Evolutionary conservation across 2,888 invertebrate genomes (phyloP), one percentile per base, ranked within the genome.

Genomic region (Gymnosoma rotundatum): DNA sequence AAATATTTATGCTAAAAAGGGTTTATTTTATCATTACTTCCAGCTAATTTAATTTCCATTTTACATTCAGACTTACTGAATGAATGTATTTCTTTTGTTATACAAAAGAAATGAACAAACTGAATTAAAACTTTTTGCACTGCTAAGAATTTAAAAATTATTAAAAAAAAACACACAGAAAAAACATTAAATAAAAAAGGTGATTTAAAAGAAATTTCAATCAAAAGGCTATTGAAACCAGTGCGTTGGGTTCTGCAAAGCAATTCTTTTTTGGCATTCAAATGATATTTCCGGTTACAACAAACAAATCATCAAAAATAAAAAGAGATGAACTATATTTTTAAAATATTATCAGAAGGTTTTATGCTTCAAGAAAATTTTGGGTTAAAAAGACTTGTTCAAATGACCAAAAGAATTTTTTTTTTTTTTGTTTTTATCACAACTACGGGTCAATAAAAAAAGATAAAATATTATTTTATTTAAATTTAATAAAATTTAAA

Each of bases 11-110:
- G 18, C 32, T 52, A 48, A 52, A 76, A 80, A 76, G 66, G 76
- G 72, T 73, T 83, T 67, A 45, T 60, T 73, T 80, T 81, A 78
- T 74, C 84, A 84, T 84, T 81, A 81, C 18, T 84, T 84, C 69
- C 84, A 78, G 78, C 56, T 78, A 84, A 84, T 81, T 84, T 84
- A 69, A 81, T 78, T 79, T 72, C 42, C 32, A 32, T 54, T 54
- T 54, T 45, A 21, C 16, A 73, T 36, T 64, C 58, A 38, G 50
- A 32, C 38, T 36, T 12, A 74, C 56, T 25, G 36, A 32, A 52
- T 52, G 45, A 78, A 36, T 21, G 64, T 70, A 64, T 69, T 45
- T 64, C 50, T 63, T 61, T 20, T 52, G 20, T 67, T 25, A 73
- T 10, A 74, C 66, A 70, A 83, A 64, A 66, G 69, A 50, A 80